Conservation (phyloP, 2,888 invertebrate species). For the Diarsia dahlii region DNA sequence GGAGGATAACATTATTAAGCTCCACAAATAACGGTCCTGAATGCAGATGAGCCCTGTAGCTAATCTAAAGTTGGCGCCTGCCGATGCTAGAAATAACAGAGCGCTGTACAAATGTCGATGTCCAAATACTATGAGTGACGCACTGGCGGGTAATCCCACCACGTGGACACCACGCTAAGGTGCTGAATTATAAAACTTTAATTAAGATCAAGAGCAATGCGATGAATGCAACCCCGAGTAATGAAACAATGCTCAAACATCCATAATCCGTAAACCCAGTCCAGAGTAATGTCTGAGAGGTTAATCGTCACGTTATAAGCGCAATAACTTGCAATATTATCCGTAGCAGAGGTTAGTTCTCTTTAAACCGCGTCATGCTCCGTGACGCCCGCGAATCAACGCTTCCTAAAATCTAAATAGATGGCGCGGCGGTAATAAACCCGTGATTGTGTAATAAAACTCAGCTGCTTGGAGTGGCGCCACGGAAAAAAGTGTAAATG, state of each 20-base stretch:
- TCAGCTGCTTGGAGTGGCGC: conserved; percentile 80
- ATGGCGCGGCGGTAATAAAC: conserved; percentile 78
- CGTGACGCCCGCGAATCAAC: conserved; percentile 67
- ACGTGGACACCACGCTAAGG: conserved; percentile 48
- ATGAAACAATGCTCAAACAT: conserved; percentile 13
- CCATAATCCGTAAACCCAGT: conserved; percentile 32
- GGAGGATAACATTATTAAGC: conserved; percentile 81
- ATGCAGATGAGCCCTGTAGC: conserved; percentile 85
- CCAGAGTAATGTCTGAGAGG: conserved; percentile 22
- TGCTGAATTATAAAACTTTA: conserved; percentile 27
- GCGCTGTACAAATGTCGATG: conserved; percentile 84
- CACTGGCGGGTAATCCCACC: conserved; percentile 76
- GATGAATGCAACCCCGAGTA: conserved; percentile 3
- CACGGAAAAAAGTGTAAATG: conserved; percentile 79
- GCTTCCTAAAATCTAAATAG: conserved; percentile 77
- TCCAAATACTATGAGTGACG: conserved; percentile 80
- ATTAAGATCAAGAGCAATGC: conserved; percentile 26
- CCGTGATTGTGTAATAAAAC: conserved; percentile 81
- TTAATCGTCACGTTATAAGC: conserved; percentile 41
- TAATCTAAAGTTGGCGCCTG: conserved; percentile 86
- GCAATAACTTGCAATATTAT: conserved; percentile 32
- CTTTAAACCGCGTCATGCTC: conserved; percentile 56
- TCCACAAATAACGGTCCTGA: conserved; percentile 83
- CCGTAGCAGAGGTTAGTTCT: conserved; percentile 36
- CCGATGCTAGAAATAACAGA: conserved; percentile 85